phyloP scores from a whole-genome alignment of 2,113 vertebrate species.

The Pseudopipra pipra region DNA sequence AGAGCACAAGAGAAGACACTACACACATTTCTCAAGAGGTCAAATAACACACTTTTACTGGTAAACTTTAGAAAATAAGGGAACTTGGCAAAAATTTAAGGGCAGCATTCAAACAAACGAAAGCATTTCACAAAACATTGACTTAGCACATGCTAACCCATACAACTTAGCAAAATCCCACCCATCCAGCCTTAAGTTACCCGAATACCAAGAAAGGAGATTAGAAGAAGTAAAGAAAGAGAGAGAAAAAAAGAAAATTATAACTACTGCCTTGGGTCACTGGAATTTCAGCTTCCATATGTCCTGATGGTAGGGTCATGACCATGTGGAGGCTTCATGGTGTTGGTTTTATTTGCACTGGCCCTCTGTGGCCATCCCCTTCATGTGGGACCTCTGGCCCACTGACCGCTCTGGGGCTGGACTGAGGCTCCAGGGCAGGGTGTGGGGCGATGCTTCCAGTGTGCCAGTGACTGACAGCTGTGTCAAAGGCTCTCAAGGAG shows the following conservation, averaged over 20 bases:
- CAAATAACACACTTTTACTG: neutral
- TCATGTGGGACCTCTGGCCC: neutral
- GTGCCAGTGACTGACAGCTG: neutral
- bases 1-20: neutral
- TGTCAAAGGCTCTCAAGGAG: neutral
- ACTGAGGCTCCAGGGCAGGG: neutral
- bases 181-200: neutral
- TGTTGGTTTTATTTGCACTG: neutral
- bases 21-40: neutral
- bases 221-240: neutral
- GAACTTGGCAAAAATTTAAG: neutral
- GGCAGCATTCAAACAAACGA: neutral
- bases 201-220: neutral
- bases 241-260: neutral
- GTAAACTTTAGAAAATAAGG: neutral
- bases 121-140: neutral
- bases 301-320: neutral
- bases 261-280: neutral
- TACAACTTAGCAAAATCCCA: neutral
- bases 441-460: neutral
- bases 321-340: neutral
- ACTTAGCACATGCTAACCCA: neutral
- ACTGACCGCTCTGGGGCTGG: neutral
- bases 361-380: neutral
- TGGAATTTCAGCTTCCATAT: neutral